Percentiles rank a stretch among this genome's conserved stretches.
phyloP scores from a whole-genome alignment of 2,888 invertebrate genomes.

The Antheraea assamensis region DNA sequence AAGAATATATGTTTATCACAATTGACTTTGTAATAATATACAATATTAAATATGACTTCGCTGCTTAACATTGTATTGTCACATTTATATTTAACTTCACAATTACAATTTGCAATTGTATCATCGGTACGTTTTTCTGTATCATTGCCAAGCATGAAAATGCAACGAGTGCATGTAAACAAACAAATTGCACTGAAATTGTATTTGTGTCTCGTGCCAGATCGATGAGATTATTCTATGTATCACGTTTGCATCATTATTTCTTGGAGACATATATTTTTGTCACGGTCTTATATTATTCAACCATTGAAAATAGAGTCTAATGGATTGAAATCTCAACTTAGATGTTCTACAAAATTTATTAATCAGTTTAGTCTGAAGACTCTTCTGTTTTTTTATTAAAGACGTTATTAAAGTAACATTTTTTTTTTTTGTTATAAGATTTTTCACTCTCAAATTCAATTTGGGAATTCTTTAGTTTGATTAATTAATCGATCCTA shows the following conservation, averaged over 20 bases:
- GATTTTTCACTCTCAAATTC: too few relatives aligned
- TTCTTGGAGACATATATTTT: slow-evolving; percentile 12
- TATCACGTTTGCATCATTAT: slow-evolving; percentile 6
- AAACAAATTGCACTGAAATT: slow-evolving; percentile 28
- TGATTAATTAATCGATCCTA: too few relatives aligned
- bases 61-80: neutral
- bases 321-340: neutral
- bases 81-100: slow-evolving; percentile 26
- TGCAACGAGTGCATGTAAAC: slow-evolving; percentile 31
- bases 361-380: neutral
- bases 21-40: neutral
- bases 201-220: slow-evolving; percentile 16
- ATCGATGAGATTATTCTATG: slow-evolving; percentile 2
- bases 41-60: neutral
- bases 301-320: neutral
- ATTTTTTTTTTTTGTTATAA: too few relatives aligned
- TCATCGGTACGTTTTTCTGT: slow-evolving; percentile 16
- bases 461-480: too few relatives aligned
- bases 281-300: neutral
- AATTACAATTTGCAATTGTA: slow-evolving; percentile 14
- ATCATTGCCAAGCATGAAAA: slow-evolving; percentile 27
- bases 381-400: too few relatives aligned
- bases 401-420: too few relatives aligned
- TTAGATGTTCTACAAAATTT: neutral
- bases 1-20: neutral